phyloP scores from a whole-genome alignment of 1,140 invertebrate species.

The Epicauta chinensis region DNA sequence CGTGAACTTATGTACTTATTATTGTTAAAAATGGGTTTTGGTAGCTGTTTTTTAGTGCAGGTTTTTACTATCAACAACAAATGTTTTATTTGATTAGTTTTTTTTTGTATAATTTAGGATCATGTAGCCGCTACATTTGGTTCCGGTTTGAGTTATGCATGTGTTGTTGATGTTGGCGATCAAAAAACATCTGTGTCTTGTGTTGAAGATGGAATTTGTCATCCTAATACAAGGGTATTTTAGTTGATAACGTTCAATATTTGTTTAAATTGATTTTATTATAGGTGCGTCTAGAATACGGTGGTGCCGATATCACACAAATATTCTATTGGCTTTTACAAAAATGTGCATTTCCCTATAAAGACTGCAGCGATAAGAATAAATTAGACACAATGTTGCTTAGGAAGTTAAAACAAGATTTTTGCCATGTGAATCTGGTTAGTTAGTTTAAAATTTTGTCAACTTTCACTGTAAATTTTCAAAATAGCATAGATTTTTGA shows the following conservation, averaged over 20 bases:
- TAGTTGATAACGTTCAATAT: too few relatives aligned
- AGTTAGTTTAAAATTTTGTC: too few relatives aligned
- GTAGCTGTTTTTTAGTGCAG: conserved; percentile 82
- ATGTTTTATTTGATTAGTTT: background rate
- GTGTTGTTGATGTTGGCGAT: conserved; percentile 92
- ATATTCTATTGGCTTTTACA: conserved; percentile 79
- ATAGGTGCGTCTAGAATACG: conserved; percentile 71
- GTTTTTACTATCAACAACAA: conserved; percentile 45
- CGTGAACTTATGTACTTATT: conserved; percentile 79
- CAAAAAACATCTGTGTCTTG: conserved; percentile 94
- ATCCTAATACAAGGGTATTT: conserved; percentile 70
- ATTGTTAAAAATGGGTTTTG: conserved; percentile 78
- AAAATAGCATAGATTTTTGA: too few relatives aligned
- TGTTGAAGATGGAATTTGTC: conserved; percentile 93
- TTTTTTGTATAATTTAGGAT: conserved; percentile 56
- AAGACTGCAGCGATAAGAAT: conserved; percentile 63
- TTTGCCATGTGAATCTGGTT: conserved; percentile 84
- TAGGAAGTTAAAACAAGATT: conserved; percentile 80
- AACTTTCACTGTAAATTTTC: too few relatives aligned
- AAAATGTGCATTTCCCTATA: conserved; percentile 85
- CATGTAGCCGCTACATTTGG: conserved; percentile 93
- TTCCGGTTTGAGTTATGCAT: conserved; percentile 83
- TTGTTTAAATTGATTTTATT: background rate
- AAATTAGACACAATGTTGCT: conserved; percentile 68
- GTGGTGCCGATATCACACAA: conserved; percentile 82